These are phyloP conservation scores for Mastigias papua DNA, from an alignment of 30 jellyfish, hydroid and myxozoan species.

Conservation along the genomic window DNA sequence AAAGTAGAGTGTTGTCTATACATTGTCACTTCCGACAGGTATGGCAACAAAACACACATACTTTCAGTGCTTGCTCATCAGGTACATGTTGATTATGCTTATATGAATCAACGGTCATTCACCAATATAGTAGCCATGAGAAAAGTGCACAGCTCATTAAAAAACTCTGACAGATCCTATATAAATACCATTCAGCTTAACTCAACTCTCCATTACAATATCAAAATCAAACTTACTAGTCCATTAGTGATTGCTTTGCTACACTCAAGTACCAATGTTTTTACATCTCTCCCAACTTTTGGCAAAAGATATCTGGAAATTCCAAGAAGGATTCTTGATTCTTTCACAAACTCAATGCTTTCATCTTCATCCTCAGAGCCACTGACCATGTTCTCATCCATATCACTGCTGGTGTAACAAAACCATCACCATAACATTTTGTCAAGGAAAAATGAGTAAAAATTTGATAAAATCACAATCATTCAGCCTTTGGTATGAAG, in stretches of 20 bases:
- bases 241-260: conserved; percentile 96
- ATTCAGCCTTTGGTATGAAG: too few species aligned
- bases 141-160: too few species aligned
- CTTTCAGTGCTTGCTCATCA: too few species aligned
- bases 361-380: conserved; percentile 54
- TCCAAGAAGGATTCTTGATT: conserved; percentile 78
- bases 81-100: too few species aligned
- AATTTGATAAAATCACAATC: not conserved
- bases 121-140: too few species aligned
- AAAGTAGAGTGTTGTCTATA: too few species aligned
- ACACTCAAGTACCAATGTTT: conserved; percentile 88
- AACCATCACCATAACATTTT: not conserved
- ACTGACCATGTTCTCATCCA: conserved; percentile 53
- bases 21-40: too few species aligned
- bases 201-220: not conserved
- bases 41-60: too few species aligned
- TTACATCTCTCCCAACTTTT: conserved; percentile 83
- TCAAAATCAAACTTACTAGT: conserved; percentile 49
- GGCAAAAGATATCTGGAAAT: conserved; percentile 82
- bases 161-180: too few species aligned
- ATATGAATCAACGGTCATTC: too few species aligned
- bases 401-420: conserved; percentile 26
- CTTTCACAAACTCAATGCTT: conserved; percentile 24
- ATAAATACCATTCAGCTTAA: too few species aligned
- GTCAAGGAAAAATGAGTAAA: not conserved